Evolutionary conservation across 2,113 vertebrate genomes (phyloP).

Genomic region (Stigmatopora nigra): DNA sequence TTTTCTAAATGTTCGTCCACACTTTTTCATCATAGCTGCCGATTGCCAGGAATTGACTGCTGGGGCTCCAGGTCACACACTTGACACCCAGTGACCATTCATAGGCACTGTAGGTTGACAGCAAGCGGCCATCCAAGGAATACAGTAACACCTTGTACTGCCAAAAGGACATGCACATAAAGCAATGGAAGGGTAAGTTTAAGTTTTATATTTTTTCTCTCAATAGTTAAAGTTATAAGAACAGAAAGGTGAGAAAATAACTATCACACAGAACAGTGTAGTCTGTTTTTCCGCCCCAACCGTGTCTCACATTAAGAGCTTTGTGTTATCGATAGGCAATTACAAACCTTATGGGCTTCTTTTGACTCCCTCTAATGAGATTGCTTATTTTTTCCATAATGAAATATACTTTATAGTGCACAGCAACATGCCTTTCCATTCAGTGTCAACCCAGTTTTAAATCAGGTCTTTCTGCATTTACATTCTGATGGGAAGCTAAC

Average conservation of each 20-base stretch:
- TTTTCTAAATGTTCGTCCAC: neutral
- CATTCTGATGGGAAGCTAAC: neutral
- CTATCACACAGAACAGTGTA: no score
- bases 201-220: neutral
- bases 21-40: conserved; percentile 97
- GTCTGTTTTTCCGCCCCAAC: no score
- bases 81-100: conserved; percentile 92
- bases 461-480: neutral
- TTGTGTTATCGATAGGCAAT: neutral
- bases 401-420: neutral
- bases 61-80: conserved; percentile 86
- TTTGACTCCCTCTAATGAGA: neutral
- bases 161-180: neutral
- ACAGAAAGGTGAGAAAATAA: no score
- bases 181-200: neutral
- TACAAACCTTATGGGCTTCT: neutral
- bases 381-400: no score
- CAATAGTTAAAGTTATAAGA: neutral
- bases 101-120: conserved; percentile 80
- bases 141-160: conserved; percentile 94
- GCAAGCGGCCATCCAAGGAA: conserved; percentile 87
- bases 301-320: neutral
- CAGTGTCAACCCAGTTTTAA: neutral
- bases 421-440: neutral
- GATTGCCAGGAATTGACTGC: conserved; percentile 90